A percentile compares a stretch with the other conserved stretches of the same genome.
phyloP scores from a whole-genome alignment of 2,888 invertebrate genomes.

The Gibbula magus region DNA sequence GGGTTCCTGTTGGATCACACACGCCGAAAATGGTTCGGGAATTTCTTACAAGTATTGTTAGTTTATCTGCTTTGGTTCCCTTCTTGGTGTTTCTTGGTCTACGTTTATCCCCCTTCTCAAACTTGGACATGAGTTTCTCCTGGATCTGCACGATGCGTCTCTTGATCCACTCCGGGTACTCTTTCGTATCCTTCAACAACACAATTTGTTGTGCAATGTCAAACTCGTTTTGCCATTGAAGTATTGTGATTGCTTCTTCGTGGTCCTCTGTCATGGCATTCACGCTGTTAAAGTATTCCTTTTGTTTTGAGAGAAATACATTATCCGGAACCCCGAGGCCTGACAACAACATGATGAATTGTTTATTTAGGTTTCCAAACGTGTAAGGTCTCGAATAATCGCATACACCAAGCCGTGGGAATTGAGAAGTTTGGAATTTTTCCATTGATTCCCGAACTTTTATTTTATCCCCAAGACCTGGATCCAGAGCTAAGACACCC shows the following conservation, averaged over 20 bases:
- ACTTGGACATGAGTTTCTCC: not conserved
- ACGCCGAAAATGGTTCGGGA: conserved; percentile 2
- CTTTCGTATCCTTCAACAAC: not conserved
- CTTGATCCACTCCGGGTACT: not conserved
- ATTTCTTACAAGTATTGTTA: not conserved
- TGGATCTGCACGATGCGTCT: not conserved
- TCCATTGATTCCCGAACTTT: not conserved
- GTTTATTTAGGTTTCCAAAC: conserved; percentile 4
- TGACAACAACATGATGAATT: not conserved
- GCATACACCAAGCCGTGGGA: not conserved
- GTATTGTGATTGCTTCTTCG: not conserved
- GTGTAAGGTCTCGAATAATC: not conserved
- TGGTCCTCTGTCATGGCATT: not conserved
- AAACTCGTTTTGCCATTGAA: too few species aligned
- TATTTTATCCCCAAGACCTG: not conserved
- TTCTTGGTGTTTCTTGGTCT: not conserved
- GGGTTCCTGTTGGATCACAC: not conserved
- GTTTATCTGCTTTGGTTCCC: not conserved
- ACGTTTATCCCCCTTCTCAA: not conserved
- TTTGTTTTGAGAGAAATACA: not conserved
- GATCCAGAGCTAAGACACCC: not conserved
- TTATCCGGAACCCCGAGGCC: not conserved
- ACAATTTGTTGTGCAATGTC: not conserved
- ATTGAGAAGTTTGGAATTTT: too few species aligned
- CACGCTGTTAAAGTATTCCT: not conserved